These are phyloP conservation scores for Astropecten irregularis DNA, from an alignment of 53 echinoderm and acorn worm species.

Conservation along the genomic window DNA sequence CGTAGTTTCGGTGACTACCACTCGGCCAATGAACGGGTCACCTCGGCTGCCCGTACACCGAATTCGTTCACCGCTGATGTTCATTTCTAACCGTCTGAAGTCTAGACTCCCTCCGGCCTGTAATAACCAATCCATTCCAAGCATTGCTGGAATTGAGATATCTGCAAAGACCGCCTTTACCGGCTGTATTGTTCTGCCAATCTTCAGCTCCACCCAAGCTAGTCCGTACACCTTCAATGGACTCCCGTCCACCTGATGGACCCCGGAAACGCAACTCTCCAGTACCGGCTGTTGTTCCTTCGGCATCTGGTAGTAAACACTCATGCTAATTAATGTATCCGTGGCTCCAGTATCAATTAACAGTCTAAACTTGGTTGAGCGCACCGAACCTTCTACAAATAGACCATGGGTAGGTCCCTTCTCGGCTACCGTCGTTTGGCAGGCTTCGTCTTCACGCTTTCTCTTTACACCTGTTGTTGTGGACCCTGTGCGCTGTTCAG, in stretches of 20 bases:
- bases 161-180: constrained; percentile 62
- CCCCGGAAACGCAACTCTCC: background rate
- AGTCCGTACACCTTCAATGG: constrained; percentile 24
- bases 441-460: too few species aligned
- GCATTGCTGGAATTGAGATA: background rate
- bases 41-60: background rate
- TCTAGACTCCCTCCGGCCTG: too few species aligned
- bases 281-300: constrained; percentile 21
- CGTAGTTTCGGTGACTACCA: background rate
- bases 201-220: constrained; percentile 33
- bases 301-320: constrained; percentile 32
- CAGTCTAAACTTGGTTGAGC: constrained; percentile 11
- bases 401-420: background rate
- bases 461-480: background rate
- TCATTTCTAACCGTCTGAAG: constrained; percentile 2
- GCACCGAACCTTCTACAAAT: constrained; percentile 40
- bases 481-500: background rate
- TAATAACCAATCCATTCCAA: too few species aligned
- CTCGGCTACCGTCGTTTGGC: too few species aligned
- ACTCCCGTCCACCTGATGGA: constrained; percentile 49
- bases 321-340: constrained; percentile 37
- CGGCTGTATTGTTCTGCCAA: constrained; percentile 18
- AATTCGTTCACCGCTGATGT: background rate
- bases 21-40: background rate
- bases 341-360: constrained; percentile 67